Evolutionary conservation across 1,140 invertebrate genomes (phyloP), one percentile per base, ranked within the genome.

Genomic region (Zaprionus inermis): DNA sequence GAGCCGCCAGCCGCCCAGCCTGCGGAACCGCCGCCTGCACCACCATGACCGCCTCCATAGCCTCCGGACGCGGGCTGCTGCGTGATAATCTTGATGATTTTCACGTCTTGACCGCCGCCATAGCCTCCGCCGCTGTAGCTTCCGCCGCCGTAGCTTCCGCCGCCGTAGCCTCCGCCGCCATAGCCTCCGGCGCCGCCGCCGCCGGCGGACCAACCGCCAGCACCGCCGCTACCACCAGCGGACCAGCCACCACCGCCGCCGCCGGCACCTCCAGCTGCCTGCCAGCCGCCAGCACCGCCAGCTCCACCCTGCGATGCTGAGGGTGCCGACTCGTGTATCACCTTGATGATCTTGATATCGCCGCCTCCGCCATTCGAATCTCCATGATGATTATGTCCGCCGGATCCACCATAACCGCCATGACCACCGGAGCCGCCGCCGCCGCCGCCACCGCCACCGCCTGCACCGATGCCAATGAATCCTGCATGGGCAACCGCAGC

Each of bases 21-120:
- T 32, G 69, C 54, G 0, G 68, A 75, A 12, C 77, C 77, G 41
- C 65, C 72, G 12, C 59, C 58, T 4, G 59, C 73, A 41, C 72
- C 71, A n/a, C 73, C 68, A 12, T 70, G 30, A 12, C 79, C 38
- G n/a, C 38, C 79, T 16, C 73, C 81, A 60, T 81, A 64, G 18
- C 80, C 81, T 10, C 81, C 80, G 14, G 72, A 57, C 5, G 76
- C 46, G 2, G 44, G 38, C 16, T 81, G 78, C 54, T 84, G 81
- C 7, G 82, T 70, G 34, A 85, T 85, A 51, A 85, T 86, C 61
- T 85, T 85, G 49, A 85, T 86, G 49, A 85, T 85, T 24, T 85
- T 85, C 36, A 86, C 24, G 11, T 85, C 82, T 44, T 86, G 82
- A 7, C 57, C 67, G 3, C 24, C 24, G 24, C 24, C 24, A 28